Conservation (phyloP, 2,113 vertebrate species). For the Caranx melampygus region DNA sequence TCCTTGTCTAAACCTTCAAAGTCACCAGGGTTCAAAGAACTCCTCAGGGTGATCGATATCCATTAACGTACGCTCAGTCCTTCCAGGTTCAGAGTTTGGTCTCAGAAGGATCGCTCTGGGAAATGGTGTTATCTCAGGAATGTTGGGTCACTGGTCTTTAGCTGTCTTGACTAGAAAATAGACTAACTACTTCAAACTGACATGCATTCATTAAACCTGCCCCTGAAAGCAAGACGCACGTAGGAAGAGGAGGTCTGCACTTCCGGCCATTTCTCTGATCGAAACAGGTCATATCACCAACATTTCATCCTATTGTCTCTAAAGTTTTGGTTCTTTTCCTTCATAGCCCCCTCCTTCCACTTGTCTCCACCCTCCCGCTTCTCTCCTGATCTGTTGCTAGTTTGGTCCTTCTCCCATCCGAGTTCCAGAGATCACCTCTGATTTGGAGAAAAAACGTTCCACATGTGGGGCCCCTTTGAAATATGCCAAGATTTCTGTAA, state of each 20-base stretch:
- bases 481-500: slow-evolving; percentile 60
- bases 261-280: background rate
- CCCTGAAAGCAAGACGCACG: background rate
- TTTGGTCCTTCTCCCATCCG: slow-evolving; percentile 9
- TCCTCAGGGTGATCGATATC: slow-evolving; percentile 68
- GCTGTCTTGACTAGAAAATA: slow-evolving; percentile 44
- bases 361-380: background rate
- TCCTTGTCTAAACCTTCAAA: slow-evolving; percentile 47
- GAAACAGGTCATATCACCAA: background rate
- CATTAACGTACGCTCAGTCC: slow-evolving; percentile 63
- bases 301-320: background rate
- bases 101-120: slow-evolving; percentile 36
- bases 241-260: background rate
- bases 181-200: slow-evolving; percentile 5
- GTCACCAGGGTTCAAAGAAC: slow-evolving; percentile 62
- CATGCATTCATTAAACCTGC: background rate
- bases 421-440: slow-evolving; percentile 52
- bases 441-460: slow-evolving; percentile 58
- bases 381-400: slow-evolving; percentile 19
- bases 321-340: background rate
- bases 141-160: slow-evolving; percentile 37
- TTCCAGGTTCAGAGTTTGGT: slow-evolving; percentile 34
- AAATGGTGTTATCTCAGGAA: slow-evolving; percentile 54
- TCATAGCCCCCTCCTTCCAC: background rate
- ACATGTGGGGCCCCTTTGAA: slow-evolving; percentile 69